Evolutionary conservation across 2,797 vertebrate species (phyloP).

Genomic region (Ptychadena robeensis): DNA sequence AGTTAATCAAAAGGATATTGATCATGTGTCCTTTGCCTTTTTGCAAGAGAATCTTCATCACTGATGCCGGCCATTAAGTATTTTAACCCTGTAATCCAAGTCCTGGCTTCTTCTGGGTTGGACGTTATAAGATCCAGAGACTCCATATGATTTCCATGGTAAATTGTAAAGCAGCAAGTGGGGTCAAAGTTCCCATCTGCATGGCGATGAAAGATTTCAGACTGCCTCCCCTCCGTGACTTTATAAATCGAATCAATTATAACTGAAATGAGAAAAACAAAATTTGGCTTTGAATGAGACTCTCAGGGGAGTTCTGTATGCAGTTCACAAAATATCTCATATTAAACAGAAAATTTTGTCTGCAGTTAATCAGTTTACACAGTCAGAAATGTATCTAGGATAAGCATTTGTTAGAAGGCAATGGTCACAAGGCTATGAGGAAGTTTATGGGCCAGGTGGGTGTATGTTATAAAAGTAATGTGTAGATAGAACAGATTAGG

Average conservation of each 20-base stretch:
- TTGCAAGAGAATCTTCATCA: conserved; percentile 93
- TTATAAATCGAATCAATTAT: conserved; percentile 98
- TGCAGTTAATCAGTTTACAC: conserved; percentile 6
- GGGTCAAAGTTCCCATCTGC: conserved; percentile 89
- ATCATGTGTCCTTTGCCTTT: conserved; percentile 89
- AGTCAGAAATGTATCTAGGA: not conserved
- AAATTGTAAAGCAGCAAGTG: conserved; percentile 94
- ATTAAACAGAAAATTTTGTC: not conserved
- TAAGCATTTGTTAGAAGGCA: not conserved
- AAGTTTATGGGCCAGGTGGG: not conserved
- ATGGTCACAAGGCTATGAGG: not conserved
- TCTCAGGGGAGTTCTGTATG: conserved; percentile 9
- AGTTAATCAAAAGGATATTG: conserved; percentile 87
- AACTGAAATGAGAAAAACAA: conserved; percentile 74
- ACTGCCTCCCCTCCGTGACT: conserved; percentile 92
- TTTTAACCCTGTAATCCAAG: conserved; percentile 95
- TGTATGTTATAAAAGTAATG: not conserved
- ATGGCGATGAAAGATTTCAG: conserved; percentile 92
- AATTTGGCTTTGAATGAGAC: not conserved
- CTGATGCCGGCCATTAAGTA: conserved; percentile 98
- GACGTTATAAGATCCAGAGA: conserved; percentile 93
- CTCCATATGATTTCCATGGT: conserved; percentile 97
- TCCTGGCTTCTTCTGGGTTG: conserved; percentile 92
- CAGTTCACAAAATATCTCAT: conserved; percentile 27
- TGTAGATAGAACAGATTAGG: not conserved